Base-by-base conservation (phyloP, 2,797 vertebrate species). In the Agapornis canus region DNA sequence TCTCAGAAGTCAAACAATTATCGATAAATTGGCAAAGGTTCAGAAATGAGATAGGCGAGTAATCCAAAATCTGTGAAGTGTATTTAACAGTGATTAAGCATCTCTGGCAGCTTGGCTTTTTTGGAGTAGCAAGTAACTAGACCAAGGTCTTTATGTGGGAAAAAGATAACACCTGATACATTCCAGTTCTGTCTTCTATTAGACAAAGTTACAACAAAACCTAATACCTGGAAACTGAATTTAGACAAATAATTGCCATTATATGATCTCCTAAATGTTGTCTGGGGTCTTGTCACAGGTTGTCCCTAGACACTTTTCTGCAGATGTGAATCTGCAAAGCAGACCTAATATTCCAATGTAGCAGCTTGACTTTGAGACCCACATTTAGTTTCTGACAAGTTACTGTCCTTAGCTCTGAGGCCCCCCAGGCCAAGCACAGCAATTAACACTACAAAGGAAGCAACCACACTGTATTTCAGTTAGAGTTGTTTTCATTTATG, bases 181-280 rank as follows among this genome's bases (percentile, higher is more conserved):
- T 60, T 82, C 29, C 29, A 47, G 39, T 76, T 95, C n/a, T 71
- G 45, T 31, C 56, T 57, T 39, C 32, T 72, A 5, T 70, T 52
- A 75, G 71, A 89, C 45, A 85, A 92, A 91, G 29, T 12, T n/a
- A 75, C 43, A 90, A 57, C 29, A 87, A 93, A 84, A 85, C 71
- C 60, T 57, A 89, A 68, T 57, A 71, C 40, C 54, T 79, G 31
- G 48, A 78, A 81, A 25, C 43, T 49, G 40, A 89, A 87, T 54
- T 42, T 86, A 78, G 61, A 37, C 69, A 91, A 87, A 70, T 39
- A 56, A 60, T 84, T 79, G 32, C 21, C 2, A 0, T 57, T 77
- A 60, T 15, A 56, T 70, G 66, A 63, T 29, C 42, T 18, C 18
- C 56, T 77, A 64, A 80, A 77, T 77, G 65, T 79, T 76, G 47